Evolutionary conservation across 2,888 invertebrate genomes (phyloP), one percentile per base, ranked within the genome.

Genomic region (Lepidocyrtoides sp.): DNA sequence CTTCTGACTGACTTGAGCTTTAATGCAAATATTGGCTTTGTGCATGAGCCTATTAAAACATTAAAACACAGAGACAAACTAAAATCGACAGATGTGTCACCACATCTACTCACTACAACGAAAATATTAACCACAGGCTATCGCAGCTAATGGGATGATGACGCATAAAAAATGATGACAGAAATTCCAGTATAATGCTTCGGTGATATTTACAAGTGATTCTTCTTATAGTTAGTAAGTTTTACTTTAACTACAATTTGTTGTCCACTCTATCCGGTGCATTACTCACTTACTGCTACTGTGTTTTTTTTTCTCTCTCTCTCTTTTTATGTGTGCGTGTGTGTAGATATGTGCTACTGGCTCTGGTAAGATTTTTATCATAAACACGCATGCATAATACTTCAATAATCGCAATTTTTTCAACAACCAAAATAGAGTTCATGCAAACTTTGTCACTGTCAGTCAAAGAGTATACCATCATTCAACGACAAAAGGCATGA

Each of bases 111-210:
- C n/a, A n/a, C n/a, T n/a, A 63, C 44, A 44, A n/a, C 57, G 66
- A 48, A 12, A 44, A 83, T 66, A 83, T 83, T 83, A 63, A 82
- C 63, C 60, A 44, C 83, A 79, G 79, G 54, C 79, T 54, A 51
- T 48, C 79, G 36, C 57, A n/a, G n/a, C n/a, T 77, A 54, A 57
- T 86, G 60, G n/a, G 60, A 75, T 77, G 75, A 77, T 87, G 63
- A 87, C 86, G 77, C 63, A 86, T 60, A 57, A 51, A 26, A 32
- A 41, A n/a, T 32, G 84, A 84, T 29, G 75, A 86, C 63, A 87
- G 86, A 77, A 87, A 87, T 87, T 87, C 77, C 86, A 87, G 63
- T 26, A 41, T 57, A 69, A 63, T 69, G n/a, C 44, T n/a, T 29
- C 51, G 77, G 75, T 44, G 51, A 29, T 32, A 2, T 51, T 10